Percentiles rank a stretch among this genome's conserved stretches.
phyloP scores from a whole-genome alignment of 2,113 vertebrate genomes.

The Halcyon malimbica region DNA sequence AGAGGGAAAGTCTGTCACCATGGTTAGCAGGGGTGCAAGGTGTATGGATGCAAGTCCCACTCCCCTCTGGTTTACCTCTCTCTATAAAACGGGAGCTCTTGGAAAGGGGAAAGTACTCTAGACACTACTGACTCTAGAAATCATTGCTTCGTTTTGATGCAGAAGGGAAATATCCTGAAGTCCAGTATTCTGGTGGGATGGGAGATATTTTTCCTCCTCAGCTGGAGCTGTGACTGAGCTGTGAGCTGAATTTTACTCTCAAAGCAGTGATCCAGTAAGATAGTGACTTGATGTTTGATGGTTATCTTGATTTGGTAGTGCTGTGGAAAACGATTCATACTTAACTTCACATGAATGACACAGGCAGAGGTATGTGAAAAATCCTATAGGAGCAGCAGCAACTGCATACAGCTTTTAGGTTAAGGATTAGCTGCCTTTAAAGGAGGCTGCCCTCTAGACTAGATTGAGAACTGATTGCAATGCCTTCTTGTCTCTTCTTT shows the following conservation, averaged over 20 bases:
- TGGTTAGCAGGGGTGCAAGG: neutral
- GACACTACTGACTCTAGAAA: neutral
- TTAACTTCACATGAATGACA: conserved; percentile 13
- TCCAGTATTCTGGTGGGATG: neutral
- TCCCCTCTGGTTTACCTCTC: neutral
- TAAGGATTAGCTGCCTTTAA: conserved; percentile 46
- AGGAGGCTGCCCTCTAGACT: neutral
- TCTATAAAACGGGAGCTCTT: neutral
- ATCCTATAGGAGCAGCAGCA: neutral
- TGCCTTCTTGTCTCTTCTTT: conserved; percentile 22
- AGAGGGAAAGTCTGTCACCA: neutral
- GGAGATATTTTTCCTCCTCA: neutral
- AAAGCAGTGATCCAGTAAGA: neutral
- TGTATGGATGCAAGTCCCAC: neutral
- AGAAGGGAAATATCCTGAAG: neutral
- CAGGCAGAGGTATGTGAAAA: neutral
- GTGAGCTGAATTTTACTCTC: neutral
- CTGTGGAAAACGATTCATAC: neutral
- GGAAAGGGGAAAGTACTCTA: neutral
- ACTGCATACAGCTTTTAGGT: neutral
- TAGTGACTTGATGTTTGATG: conserved; percentile 1
- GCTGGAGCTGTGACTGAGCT: neutral
- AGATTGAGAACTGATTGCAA: conserved; percentile 37
- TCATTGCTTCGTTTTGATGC: neutral
- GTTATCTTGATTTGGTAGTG: conserved; percentile 45